Evolutionary conservation across 2,797 vertebrate genomes (phyloP), one percentile per base, ranked within the genome.

Genomic region (Euthynnus affinis): DNA sequence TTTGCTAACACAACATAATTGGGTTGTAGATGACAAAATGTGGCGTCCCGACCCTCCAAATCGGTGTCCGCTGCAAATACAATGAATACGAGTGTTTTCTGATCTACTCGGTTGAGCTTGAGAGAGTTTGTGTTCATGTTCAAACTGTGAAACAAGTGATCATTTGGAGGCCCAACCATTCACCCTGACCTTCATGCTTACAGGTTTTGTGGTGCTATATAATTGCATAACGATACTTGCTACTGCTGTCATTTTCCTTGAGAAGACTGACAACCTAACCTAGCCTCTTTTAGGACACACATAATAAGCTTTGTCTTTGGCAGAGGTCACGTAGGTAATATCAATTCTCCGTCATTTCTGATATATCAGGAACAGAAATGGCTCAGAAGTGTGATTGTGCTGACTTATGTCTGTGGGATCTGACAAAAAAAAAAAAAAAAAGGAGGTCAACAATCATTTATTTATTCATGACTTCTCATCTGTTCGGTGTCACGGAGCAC

Each of bases 381-480:
- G 17, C 29, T 60, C 44, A 49, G 59, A 42, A 52, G 48, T 25
- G 44, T 48, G 20, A 18, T 20, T 49, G 17, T 49, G 6, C 18
- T 49, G 15, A 22, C n/a, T 25, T 60, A 29, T 17, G 66, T 53
- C 63, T 67, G 52, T 42, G 32, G 18, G 48, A 66, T 29, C 18
- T 42, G 71, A 37, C 48, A 44, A 51, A 52, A 76, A 61, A 46
- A 29, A 52, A 76, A 61, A 46, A 61, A 46, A 29, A 52, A 76
- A 61, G 40, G 51, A 84, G 80, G 74, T 76, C 75, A 89, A 69
- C 70, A 66, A 22, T 55, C 20, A 48, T 58, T 82, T 82, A 83
- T 69, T 88, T 78, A 84, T 89, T 85, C 85, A 84, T 61, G 83
- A 74, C 74, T 76, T 83, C 83, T 76, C 79, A 81, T 88, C 86